Percentiles rank a stretch among this genome's conserved stretches.
These are phyloP conservation scores for Conus betulinus DNA, from an alignment of 1,140 invertebrate genomes.

Conservation along the genomic window DNA sequence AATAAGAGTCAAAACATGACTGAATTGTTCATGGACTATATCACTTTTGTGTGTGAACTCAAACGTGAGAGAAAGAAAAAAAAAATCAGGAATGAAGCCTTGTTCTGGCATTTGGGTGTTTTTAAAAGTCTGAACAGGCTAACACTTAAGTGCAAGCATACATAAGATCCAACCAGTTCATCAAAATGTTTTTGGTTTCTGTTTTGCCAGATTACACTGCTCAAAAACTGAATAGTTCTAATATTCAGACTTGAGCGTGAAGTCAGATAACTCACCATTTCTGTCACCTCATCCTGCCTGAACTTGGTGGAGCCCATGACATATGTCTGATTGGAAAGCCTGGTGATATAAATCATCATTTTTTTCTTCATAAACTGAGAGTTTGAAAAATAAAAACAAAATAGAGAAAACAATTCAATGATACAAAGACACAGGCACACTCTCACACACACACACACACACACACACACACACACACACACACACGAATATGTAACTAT, in stretches of 20 bases:
- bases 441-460: background rate
- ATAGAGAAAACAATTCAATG: background rate
- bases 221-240: too few species aligned
- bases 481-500: background rate
- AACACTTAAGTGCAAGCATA: too few species aligned
- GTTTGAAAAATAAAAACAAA: background rate
- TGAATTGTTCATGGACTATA: too few species aligned
- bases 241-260: background rate
- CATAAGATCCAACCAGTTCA: too few species aligned
- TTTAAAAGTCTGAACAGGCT: too few species aligned
- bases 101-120: too few species aligned
- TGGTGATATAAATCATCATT: conserved; percentile 29
- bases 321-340: conserved; percentile 62
- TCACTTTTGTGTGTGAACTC: too few species aligned
- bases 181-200: too few species aligned
- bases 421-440: background rate
- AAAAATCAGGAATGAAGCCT: too few species aligned
- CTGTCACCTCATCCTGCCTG: conserved; percentile 73
- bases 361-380: background rate
- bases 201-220: too few species aligned
- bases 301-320: conserved; percentile 67
- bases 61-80: too few species aligned
- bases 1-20: too few species aligned
- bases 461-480: background rate
- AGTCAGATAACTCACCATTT: conserved; percentile 67